Evolutionary conservation across 2,888 invertebrate species (phyloP).

Genomic region (Sisyra terminalis): DNA sequence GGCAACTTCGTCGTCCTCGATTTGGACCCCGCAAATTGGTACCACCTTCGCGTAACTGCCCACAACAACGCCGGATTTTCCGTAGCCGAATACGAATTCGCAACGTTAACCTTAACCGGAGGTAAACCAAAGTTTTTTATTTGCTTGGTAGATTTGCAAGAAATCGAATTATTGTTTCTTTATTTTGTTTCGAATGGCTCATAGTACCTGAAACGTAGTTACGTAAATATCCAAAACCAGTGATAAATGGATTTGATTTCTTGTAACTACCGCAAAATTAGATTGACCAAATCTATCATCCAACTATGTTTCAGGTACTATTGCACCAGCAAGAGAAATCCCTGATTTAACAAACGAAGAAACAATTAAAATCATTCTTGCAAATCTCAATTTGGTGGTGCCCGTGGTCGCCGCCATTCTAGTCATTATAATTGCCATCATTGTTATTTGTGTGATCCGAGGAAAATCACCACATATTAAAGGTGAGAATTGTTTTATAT

Average conservation of each 20-base stretch:
- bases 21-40: slow-evolving; percentile 87
- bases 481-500: slow-evolving; percentile 40
- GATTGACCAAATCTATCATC: background rate
- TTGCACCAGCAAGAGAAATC: slow-evolving; percentile 78
- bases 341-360: slow-evolving; percentile 63
- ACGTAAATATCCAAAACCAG: too few relatives aligned
- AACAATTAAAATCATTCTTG: slow-evolving; percentile 73
- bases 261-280: background rate
- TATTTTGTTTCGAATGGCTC: background rate
- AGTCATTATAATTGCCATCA: slow-evolving; percentile 84
- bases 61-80: slow-evolving; percentile 94
- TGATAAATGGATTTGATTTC: slow-evolving; percentile 1
- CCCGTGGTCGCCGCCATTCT: slow-evolving; percentile 83
- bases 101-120: slow-evolving; percentile 85
- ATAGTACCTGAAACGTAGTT: slow-evolving; percentile 5
- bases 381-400: slow-evolving; percentile 84
- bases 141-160: slow-evolving; percentile 6
- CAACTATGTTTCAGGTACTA: slow-evolving; percentile 71
- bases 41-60: slow-evolving; percentile 77
- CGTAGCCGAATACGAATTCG: slow-evolving; percentile 89
- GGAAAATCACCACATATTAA: slow-evolving; percentile 71
- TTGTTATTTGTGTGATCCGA: slow-evolving; percentile 82
- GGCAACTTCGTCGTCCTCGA: slow-evolving; percentile 84
- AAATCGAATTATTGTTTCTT: slow-evolving; percentile 4
- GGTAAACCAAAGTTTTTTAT: slow-evolving; percentile 39